Base-by-base conservation (phyloP, 2,888 invertebrate genomes). In the Cosmia trapezina region DNA sequence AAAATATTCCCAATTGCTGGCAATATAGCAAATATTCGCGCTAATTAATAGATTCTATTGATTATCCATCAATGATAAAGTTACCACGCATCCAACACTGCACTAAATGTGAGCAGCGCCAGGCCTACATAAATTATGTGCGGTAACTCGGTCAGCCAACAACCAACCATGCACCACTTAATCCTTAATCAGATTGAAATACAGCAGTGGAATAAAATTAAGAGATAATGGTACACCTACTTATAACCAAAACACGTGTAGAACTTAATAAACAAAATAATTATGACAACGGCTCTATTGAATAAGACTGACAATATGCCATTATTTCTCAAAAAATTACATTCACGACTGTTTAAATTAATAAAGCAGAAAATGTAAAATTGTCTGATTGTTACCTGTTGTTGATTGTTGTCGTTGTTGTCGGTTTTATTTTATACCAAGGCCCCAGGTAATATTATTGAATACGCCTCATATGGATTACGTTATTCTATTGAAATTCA, bases 101-200 rank as follows among this genome's bases (percentile, higher is more conserved):
- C 2, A 11, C 43, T 60, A 51, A 63, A 49, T 49, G 45, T 28
- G 54, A 67, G 49, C 33, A 33, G 6, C 11, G 28, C 19, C 19
- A 37, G 41, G 22, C 7, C 4, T 57, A 45, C 33, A 80, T 80
- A 75, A 80, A 62, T 77, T 17, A 77, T 80, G 47, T 57, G 77
- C 49, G 77, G 62, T 80, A 33, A 59, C 41, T 59, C 49, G 19
- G 22, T 1, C 41, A 43, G n/a, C 22, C 33, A 47, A 37, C 37
- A 61, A 61, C 61, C 45, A n/a, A n/a, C n/a, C n/a, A n/a, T n/a
- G n/a, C n/a, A 80, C 66, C 43, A 62, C 61, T 67, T 76, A 62
- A 61, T 76, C 5, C 51, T 37, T 73, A 54, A 72, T 63, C 49
- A 14, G 47, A 63, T 73, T 60, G 9, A 60, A 60, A 61, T 37